Conservation (phyloP, 2,888 invertebrate species). For the Metallyticus violacea region DNA sequence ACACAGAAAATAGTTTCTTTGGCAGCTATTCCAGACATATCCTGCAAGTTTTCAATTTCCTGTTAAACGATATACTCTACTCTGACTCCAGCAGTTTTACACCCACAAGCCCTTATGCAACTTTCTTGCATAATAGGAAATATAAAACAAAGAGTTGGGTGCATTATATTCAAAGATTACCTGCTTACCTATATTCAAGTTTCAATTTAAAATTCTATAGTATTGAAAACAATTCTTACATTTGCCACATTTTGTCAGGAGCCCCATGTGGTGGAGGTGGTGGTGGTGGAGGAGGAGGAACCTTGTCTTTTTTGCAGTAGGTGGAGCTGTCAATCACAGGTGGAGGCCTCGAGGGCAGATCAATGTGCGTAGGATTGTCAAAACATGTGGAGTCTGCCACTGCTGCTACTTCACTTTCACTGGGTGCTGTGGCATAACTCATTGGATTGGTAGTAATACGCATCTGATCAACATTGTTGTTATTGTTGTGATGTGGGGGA, state of each 20-base stretch:
- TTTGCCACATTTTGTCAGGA: constrained; percentile 40
- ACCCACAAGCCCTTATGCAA: too few relatives aligned
- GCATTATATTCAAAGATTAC: too few relatives aligned
- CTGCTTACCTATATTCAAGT: too few relatives aligned
- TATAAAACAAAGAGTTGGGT: too few relatives aligned
- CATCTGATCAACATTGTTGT: constrained; percentile 53
- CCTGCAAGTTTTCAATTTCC: too few relatives aligned
- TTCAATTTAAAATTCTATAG: too few relatives aligned
- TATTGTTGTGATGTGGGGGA: constrained; percentile 37
- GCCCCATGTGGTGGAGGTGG: constrained; percentile 25
- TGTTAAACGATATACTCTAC: too few relatives aligned
- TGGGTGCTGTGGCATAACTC: constrained; percentile 47
- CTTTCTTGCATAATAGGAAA: too few relatives aligned
- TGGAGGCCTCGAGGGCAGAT: constrained; percentile 55
- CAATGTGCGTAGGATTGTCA: constrained; percentile 71
- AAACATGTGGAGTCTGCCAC: constrained; percentile 58
- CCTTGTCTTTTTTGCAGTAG: constrained; percentile 62
- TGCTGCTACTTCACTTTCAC: constrained; percentile 51
- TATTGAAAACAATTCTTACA: constrained; percentile 39
- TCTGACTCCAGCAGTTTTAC: too few relatives aligned
- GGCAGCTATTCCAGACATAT: too few relatives aligned
- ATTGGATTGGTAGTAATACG: constrained; percentile 78
- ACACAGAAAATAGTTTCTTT: too few relatives aligned
- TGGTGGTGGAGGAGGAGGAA: constrained; percentile 24
- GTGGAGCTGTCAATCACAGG: constrained; percentile 62